Evolutionary conservation across 2,797 vertebrate species (phyloP).

Genomic region (Cetoscarus ocellatus): DNA sequence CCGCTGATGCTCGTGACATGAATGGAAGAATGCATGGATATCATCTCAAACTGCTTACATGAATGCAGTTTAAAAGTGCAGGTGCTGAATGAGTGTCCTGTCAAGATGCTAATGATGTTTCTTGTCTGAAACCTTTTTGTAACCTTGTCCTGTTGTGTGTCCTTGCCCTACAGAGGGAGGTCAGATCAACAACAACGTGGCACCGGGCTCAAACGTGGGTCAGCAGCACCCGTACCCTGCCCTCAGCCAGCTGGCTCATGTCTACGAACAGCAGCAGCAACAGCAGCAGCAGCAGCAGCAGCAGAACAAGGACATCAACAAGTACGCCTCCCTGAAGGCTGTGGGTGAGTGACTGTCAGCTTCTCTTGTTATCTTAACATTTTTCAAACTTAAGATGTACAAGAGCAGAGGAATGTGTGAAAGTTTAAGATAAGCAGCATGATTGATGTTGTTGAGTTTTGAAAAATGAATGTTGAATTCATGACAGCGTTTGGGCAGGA

Average conservation of each 20-base stretch:
- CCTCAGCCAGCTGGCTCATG: conserved; percentile 94
- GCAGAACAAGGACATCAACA: conserved; percentile 94
- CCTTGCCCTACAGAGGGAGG: conserved; percentile 84
- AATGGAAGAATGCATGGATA: conserved; percentile 6
- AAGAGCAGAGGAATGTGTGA: conserved; percentile 3
- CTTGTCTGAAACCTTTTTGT: conserved; percentile 6
- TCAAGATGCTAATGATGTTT: not conserved
- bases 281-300: conserved; percentile 51
- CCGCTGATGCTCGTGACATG: conserved; percentile 1
- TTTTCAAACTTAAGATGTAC: conserved; percentile 8
- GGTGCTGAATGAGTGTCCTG: not conserved
- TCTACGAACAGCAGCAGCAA: conserved; percentile 90
- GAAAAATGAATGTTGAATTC: not conserved
- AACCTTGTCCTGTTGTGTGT: conserved; percentile 41
- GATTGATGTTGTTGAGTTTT: not conserved
- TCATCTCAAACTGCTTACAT: not conserved
- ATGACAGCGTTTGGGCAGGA: conserved; percentile 6
- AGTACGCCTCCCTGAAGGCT: conserved; percentile 96
- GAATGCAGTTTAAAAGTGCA: not conserved
- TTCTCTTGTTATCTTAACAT: conserved; percentile 11
- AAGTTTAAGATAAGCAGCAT: not conserved
- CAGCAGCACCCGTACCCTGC: conserved; percentile 93
- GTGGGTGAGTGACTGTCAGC: conserved; percentile 89
- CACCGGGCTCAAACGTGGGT: conserved; percentile 87
- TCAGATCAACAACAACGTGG: conserved; percentile 94